phyloP scores from a whole-genome alignment of 2,113 vertebrate genomes.

The Archocentrus centrarchus region DNA sequence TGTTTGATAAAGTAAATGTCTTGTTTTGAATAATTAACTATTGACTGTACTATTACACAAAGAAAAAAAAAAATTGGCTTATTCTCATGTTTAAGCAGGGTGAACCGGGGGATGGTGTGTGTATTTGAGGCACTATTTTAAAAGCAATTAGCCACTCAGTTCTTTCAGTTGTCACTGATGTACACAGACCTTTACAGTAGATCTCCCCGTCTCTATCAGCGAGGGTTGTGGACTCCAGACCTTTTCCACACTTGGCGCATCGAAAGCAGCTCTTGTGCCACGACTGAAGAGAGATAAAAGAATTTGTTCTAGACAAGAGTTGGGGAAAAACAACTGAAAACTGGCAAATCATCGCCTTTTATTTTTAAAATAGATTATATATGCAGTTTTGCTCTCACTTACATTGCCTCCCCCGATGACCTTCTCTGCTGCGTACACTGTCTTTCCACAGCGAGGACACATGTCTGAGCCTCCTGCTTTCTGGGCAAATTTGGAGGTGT shows the following conservation, averaged over 20 bases:
- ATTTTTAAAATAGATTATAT: not conserved
- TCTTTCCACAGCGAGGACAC: constrained; percentile 90
- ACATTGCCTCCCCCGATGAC: constrained; percentile 94
- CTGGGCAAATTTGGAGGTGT: constrained; percentile 88
- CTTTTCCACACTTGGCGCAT: constrained; percentile 95
- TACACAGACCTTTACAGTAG: constrained; percentile 92
- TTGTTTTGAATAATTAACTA: no score
- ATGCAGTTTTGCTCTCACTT: constrained; percentile 52
- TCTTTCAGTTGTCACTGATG: not conserved
- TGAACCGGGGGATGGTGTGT: accelerated
- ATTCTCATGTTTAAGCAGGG: not conserved
- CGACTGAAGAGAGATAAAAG: constrained; percentile 76
- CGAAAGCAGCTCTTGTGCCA: constrained; percentile 98
- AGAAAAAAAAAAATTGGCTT: not conserved
- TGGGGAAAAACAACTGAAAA: no score
- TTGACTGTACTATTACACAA: not conserved
- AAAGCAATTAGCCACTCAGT: not conserved
- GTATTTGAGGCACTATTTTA: not conserved
- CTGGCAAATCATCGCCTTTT: accelerated
- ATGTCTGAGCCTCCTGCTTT: constrained; percentile 85
- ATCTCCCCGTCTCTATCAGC: constrained; percentile 96
- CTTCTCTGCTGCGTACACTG: constrained; percentile 94
- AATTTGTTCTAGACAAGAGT: not conserved
- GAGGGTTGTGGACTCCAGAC: constrained; percentile 95
- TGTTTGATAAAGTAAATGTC: no score